A percentile compares a stretch with the other conserved stretches of the same genome.
Conservation (phyloP, 2,113 vertebrate species). For the Lamprologus callipterus region DNA sequence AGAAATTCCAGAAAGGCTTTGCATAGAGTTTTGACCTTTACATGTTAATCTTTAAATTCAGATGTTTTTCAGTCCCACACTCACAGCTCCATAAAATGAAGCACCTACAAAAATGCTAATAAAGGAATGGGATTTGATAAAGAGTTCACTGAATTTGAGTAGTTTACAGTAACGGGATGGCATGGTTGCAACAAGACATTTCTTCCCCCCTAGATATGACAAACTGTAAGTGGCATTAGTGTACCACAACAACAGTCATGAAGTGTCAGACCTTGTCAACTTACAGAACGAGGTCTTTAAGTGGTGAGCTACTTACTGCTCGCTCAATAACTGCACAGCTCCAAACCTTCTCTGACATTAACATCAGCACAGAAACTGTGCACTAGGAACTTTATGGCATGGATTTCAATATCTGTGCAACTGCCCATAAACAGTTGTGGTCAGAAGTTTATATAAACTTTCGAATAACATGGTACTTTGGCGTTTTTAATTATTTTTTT, state of each 20-base stretch:
- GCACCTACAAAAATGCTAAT: not conserved
- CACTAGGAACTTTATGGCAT: not conserved
- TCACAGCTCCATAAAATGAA: not conserved
- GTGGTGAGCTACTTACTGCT: not conserved
- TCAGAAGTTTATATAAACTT: not conserved
- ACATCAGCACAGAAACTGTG: not conserved
- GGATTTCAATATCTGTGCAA: not conserved
- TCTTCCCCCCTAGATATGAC: not conserved
- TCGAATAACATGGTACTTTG: not conserved
- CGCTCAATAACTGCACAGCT: not conserved
- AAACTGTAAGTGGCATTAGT: not conserved
- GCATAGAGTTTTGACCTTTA: not conserved
- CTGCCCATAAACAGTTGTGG: not conserved
- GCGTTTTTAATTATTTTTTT: not conserved
- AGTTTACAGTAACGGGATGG: rapidly evolving
- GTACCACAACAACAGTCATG: not conserved
- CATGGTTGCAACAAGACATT: not conserved
- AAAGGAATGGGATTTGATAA: not conserved
- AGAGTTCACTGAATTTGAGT: not conserved
- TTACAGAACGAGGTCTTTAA: not conserved
- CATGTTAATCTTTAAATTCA: not conserved
- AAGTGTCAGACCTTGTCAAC: not conserved
- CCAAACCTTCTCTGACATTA: not conserved
- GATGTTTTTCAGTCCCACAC: not conserved
- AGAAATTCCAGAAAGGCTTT: not conserved